A percentile compares a stretch with the other conserved stretches of the same genome.
phyloP scores from a whole-genome alignment of 2,888 invertebrate species.

The Clusia tigrina region DNA sequence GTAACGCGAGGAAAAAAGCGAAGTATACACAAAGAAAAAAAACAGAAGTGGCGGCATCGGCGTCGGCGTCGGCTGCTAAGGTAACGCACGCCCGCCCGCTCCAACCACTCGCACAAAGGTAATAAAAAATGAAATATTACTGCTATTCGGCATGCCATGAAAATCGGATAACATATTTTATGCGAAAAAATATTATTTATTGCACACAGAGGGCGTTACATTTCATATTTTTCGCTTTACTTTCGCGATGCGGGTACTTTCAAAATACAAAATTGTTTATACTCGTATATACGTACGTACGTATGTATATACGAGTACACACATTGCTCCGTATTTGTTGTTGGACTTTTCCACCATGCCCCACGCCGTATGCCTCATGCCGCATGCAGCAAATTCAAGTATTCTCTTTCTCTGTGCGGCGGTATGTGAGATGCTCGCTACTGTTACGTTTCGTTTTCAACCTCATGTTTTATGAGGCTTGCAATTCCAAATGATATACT shows the following conservation, averaged over 20 bases:
- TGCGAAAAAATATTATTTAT: slow-evolving; percentile 62
- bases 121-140: slow-evolving; percentile 63
- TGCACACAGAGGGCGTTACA: slow-evolving; percentile 55
- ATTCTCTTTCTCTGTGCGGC: not conserved
- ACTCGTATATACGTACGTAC: not conserved
- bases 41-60: not conserved
- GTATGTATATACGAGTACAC: too few species aligned
- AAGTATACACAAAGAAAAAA: not conserved
- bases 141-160: slow-evolving; percentile 60
- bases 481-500: slow-evolving; percentile 35
- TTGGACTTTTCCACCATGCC: not conserved
- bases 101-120: slow-evolving; percentile 41
- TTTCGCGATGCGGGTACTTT: not conserved
- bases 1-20: not conserved
- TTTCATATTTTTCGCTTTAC: slow-evolving; percentile 32
- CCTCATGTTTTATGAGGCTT: slow-evolving; percentile 31
- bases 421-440: slow-evolving; percentile 8
- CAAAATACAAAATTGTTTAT: slow-evolving; percentile 2
- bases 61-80: not conserved
- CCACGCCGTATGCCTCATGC: not conserved
- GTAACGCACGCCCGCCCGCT: slow-evolving; percentile 2
- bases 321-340: not conserved
- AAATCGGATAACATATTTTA: slow-evolving; percentile 64
- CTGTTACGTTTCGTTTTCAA: slow-evolving; percentile 15
- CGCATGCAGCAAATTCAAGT: not conserved